Evolutionary conservation across 2,888 invertebrate genomes (phyloP).

Genomic region (Zeuzera pyrina): DNA sequence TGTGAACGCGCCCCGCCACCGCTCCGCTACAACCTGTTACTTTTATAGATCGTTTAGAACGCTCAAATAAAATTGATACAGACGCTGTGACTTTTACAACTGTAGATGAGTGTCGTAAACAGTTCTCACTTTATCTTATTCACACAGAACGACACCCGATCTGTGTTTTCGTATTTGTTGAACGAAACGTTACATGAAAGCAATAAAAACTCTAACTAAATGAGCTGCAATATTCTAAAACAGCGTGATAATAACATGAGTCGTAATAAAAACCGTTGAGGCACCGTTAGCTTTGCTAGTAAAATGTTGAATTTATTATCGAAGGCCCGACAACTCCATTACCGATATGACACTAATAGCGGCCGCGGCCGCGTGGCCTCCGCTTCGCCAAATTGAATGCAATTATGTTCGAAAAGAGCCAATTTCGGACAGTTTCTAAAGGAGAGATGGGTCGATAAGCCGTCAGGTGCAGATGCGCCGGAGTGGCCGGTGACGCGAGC

Average conservation of each 20-base stretch:
- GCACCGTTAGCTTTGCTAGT: conserved; percentile 29
- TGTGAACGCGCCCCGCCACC: conserved; percentile 35
- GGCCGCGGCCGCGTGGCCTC: conserved; percentile 17
- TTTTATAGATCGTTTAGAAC: no score
- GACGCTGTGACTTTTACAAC: no score
- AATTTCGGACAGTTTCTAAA: conserved; percentile 20
- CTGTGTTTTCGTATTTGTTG: conserved; percentile 26
- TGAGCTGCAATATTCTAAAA: conserved; percentile 34
- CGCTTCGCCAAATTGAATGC: conserved; percentile 48
- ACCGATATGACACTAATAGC: conserved; percentile 41
- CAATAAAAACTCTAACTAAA: conserved; percentile 34
- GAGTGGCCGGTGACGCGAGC: conserved; percentile 5
- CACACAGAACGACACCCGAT: conserved; percentile 33
- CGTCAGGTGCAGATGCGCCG: conserved; percentile 37
- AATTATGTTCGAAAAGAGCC: conserved; percentile 37
- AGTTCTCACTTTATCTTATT: no score
- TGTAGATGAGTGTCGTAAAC: no score
- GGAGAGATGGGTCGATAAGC: conserved; percentile 27
- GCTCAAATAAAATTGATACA: no score
- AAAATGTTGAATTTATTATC: conserved; percentile 33
- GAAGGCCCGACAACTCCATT: conserved; percentile 37
- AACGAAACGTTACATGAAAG: conserved; percentile 24
- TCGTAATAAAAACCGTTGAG: conserved; percentile 24
- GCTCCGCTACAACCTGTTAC: no score
- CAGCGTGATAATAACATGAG: no score